Evolutionary conservation across 1,140 invertebrate species (phyloP), one percentile per base, ranked within the genome.

Genomic region (Magallana angulata): DNA sequence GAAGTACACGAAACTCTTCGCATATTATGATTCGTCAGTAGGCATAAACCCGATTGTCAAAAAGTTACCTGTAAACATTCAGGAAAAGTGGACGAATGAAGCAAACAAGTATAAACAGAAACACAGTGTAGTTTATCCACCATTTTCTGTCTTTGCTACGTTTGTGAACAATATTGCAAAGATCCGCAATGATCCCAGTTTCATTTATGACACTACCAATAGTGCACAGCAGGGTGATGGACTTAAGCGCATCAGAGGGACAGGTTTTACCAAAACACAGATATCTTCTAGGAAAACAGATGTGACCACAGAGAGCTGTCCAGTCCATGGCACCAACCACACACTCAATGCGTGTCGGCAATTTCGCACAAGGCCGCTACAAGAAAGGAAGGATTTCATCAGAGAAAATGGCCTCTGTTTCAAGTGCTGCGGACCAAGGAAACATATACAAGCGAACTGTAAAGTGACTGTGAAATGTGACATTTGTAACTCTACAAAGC

Each of bases 111-210:
- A 89, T 48, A 87, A 86, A 30, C 18, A 24, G 6, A 71, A 84
- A n/a, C 7, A 87, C 48, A 18, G 18, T 68, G 48, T 82, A 11
- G 8, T 62, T 56, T 90, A 82, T 60, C 89, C 89, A 18, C 84
- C 81, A 12, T 88, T 90, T 76, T 71, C 11, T 7, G 57, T 82
- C 48, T 91, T 92, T 87, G 83, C 60, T 24, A 82, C 89, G 12
- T 91, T 91, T 85, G 24, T 91, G 48, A 36, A 57, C 24, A 82
- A 90, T 24, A 62, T 86, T 30, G 82, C 85, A 57, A 85, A 76
- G 9, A 76, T 89, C 6, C 86, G 60, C 48, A 87, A 89, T 82
- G 84, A 89, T 59, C 85, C 88, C 2, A 82, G 85, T 18, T 89
- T 90, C 14, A 14, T 56, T 3, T 85, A 82, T 88, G 87, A 88